Evolutionary conservation across 1,140 invertebrate genomes (phyloP), one percentile per base, ranked within the genome.

Genomic region (Trichoplusia ni): DNA sequence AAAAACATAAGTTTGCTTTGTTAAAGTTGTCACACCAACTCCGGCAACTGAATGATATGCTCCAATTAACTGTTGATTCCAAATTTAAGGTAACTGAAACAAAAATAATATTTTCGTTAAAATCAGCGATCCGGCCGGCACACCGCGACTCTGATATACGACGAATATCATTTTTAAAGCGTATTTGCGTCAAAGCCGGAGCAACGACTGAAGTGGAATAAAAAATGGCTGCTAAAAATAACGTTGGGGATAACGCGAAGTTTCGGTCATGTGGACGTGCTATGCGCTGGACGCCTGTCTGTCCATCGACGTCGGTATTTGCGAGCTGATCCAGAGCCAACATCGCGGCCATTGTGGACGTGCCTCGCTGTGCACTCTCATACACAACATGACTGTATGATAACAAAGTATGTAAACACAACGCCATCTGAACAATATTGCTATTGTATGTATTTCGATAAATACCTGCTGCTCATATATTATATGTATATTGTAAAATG

Each of bases 21-120:
- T n/a, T n/a, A n/a, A n/a, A 62, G 61, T 23, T 62, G 40, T 59
- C 64, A 71, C 56, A 42, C 56, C 27, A 46, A 76, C 73, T 81
- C 76, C 77, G 66, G 75, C 68, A 72, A 83, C 74, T 77, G 47
- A 71, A 73, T 82, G 82, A 85, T 86, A 81, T 83, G 79, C 79
- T 81, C 71, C 80, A 75, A 77, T 81, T 77, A 77, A 67, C 47
- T 46, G 71, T 54, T 67, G 75, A 64, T 64, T 83, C 78, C 77
- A 71, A 81, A 75, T 81, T 83, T 80, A 85, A 76, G 82, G 84
- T 82, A 86, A 79, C 87, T 90, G 87, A 81, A 90, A 90, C 87
- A 86, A 82, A 80, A 77, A 79, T 35, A 66, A 58, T 65, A 56
- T 25, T 42, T 37, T 60, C 61, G 54, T 73, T 71, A 75, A 56